These are phyloP conservation scores for Cephus cinctus DNA, from an alignment of 1,140 invertebrate genomes.

Conservation along the genomic window DNA sequence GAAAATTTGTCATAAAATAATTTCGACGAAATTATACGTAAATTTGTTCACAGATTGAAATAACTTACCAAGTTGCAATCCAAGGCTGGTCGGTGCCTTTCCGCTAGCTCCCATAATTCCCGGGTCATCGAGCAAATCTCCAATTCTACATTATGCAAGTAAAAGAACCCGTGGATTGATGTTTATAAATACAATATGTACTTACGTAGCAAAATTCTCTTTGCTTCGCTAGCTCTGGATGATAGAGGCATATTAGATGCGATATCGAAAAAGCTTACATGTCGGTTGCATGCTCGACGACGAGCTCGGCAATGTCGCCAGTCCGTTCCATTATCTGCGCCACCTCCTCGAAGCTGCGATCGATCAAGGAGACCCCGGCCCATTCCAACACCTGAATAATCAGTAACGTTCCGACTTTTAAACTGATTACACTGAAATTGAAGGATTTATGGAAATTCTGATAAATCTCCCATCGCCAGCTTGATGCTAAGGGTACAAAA, in stretches of 20 bases:
- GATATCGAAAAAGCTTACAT: constrained; percentile 57
- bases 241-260: no score
- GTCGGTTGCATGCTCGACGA: constrained; percentile 77
- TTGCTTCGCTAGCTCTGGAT: no score
- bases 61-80: constrained; percentile 53
- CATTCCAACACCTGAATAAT: constrained; percentile 72
- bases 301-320: constrained; percentile 78
- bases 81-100: constrained; percentile 51
- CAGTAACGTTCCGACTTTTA: no score
- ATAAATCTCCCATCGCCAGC: no score
- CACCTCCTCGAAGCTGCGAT: constrained; percentile 88
- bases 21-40: no score
- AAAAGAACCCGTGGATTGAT: constrained; percentile 1
- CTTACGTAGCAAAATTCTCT: no score
- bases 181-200: no score
- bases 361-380: constrained; percentile 80
- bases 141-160: constrained; percentile 53
- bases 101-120: constrained; percentile 40
- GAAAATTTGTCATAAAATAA: no score
- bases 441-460: no score
- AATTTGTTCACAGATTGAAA: no score
- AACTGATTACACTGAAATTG: no score
- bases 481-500: no score
- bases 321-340: constrained; percentile 75
- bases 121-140: constrained; percentile 65